phyloP scores from a whole-genome alignment of 2,888 invertebrate species.

The Zaprionus bogoriensis region DNA sequence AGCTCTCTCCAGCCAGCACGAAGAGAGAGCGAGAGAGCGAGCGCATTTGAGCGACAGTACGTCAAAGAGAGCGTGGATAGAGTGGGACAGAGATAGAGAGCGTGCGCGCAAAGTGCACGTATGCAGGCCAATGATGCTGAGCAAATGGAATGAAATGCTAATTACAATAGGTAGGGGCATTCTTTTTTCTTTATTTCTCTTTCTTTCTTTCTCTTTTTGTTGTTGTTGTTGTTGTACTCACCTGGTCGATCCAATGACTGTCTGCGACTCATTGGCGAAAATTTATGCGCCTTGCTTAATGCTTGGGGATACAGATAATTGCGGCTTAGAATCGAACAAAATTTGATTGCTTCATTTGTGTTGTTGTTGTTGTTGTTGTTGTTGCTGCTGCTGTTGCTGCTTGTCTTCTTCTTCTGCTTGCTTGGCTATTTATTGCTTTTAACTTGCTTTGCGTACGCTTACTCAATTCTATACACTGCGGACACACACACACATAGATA shows the following conservation, averaged over 20 bases:
- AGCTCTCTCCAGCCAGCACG: constrained; percentile 12
- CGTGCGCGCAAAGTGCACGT: constrained; percentile 71
- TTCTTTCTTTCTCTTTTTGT: constrained; percentile 14
- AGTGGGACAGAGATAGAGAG: constrained; percentile 48
- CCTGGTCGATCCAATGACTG: constrained; percentile 80
- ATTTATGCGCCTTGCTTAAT: constrained; percentile 67
- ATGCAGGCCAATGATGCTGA: constrained; percentile 63
- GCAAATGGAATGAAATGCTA: constrained; percentile 54
- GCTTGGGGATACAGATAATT: constrained; percentile 65
- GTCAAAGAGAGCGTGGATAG: constrained; percentile 7
- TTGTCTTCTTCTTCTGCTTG: constrained; percentile 33
- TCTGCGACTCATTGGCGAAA: constrained; percentile 79
- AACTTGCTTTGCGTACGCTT: constrained; percentile 53
- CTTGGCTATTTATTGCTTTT: constrained; percentile 48
- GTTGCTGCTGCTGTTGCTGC: constrained; percentile 6
- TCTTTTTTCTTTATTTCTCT: neutral
- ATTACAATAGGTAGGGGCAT: constrained; percentile 55
- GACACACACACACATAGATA: constrained; percentile 40
- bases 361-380: constrained; percentile 29
- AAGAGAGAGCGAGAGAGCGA: constrained; percentile 17
- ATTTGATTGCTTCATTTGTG: constrained; percentile 69
- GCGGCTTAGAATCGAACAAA: constrained; percentile 55
- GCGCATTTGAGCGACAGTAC: no score
- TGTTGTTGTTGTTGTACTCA: constrained; percentile 50
- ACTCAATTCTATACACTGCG: constrained; percentile 68